Percentiles rank a stretch among this genome's conserved stretches.
These are phyloP conservation scores for Melopsittacus undulatus DNA, from an alignment of 2,797 vertebrate genomes.

Conservation along the genomic window DNA sequence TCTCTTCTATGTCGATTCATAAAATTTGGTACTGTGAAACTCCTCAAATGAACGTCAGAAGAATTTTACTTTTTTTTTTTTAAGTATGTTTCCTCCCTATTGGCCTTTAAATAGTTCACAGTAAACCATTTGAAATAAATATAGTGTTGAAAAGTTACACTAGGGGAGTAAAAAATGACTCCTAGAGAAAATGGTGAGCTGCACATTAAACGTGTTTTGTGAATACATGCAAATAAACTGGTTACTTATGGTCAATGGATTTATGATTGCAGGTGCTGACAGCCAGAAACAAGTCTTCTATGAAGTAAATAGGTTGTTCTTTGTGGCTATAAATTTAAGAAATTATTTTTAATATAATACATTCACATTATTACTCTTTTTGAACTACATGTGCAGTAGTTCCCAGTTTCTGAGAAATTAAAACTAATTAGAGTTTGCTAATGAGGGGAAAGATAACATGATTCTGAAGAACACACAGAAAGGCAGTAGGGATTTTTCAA, in stretches of 20 bases:
- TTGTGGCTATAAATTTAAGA: background rate
- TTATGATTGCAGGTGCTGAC: background rate
- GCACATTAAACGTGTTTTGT: background rate
- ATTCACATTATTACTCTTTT: background rate
- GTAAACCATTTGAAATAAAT: background rate
- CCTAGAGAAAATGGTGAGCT: background rate
- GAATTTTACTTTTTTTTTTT: background rate
- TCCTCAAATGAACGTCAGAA: background rate
- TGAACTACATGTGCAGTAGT: background rate
- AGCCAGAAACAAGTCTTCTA: background rate
- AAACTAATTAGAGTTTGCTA: background rate
- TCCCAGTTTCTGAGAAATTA: background rate
- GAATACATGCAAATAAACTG: conserved; percentile 4
- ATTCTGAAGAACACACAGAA: background rate
- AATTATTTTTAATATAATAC: background rate
- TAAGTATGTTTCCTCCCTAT: background rate
- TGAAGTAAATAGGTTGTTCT: conserved; percentile 1
- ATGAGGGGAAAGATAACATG: background rate
- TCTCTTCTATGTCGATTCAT: background rate
- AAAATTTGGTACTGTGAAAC: background rate
- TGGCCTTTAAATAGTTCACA: background rate
- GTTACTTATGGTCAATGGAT: background rate
- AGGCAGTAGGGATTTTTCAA: background rate
- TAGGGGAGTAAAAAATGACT: background rate
- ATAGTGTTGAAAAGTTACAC: background rate